Percentiles rank a stretch among this genome's conserved stretches.
phyloP scores from a whole-genome alignment of 2,113 vertebrate genomes.

The Brachirus orientalis region DNA sequence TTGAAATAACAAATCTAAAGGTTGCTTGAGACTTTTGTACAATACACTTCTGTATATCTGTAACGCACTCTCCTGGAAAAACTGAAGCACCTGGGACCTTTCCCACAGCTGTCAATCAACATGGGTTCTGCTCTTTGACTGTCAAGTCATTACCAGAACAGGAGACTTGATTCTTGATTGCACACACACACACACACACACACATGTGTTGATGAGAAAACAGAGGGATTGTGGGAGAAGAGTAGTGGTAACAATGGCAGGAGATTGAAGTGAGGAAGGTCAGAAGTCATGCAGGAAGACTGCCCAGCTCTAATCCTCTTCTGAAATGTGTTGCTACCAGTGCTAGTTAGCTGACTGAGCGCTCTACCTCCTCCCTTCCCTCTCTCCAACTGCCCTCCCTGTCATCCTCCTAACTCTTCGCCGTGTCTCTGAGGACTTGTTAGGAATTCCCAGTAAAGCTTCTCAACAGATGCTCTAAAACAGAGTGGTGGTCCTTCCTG shows the following conservation, averaged over 20 bases:
- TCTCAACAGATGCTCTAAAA: conserved; percentile 16
- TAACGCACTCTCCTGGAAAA: conserved; percentile 3
- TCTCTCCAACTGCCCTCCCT: conserved; percentile 1
- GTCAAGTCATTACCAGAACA: conserved; percentile 42
- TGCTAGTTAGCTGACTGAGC: conserved; percentile 25
- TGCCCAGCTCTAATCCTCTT: conserved; percentile 54
- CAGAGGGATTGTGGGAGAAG: conserved; percentile 11
- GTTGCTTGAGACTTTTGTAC: too few species aligned
- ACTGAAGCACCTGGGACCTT: conserved; percentile 25
- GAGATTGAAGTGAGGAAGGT: conserved; percentile 18
- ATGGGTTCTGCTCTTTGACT: conserved; percentile 23
- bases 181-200: conserved; percentile 6
- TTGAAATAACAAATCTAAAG: too few species aligned
- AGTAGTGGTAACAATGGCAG: neutral
- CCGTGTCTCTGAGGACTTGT: conserved; percentile 73
- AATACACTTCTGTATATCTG: neutral
- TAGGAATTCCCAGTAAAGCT: conserved; percentile 58
- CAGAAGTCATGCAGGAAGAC: conserved; percentile 29
- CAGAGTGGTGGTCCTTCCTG: conserved; percentile 11
- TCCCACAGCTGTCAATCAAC: conserved; percentile 51
- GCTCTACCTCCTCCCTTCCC: conserved; percentile 3
- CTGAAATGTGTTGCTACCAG: conserved; percentile 8
- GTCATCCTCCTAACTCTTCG: conserved; percentile 17
- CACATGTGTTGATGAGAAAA: conserved; percentile 23
- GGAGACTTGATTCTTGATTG: conserved; percentile 14